phyloP scores from a whole-genome alignment of 2,113 vertebrate genomes.

The Campylorhamphus procurvoides region DNA sequence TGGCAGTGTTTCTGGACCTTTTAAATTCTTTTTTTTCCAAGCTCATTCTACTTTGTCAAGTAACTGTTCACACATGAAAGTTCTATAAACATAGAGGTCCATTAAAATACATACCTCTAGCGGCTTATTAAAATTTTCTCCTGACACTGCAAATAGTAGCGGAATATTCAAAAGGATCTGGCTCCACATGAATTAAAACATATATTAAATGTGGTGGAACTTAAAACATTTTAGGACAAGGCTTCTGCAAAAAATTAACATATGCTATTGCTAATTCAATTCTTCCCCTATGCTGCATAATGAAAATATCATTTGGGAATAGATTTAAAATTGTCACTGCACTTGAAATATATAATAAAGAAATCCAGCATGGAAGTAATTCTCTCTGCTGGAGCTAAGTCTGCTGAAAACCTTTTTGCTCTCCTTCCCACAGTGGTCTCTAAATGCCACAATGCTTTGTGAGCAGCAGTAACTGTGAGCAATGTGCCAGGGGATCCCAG shows the following conservation, averaged over 20 bases:
- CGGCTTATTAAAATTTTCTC: neutral
- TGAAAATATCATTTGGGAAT: neutral
- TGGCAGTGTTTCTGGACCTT: neutral
- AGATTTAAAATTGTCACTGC: neutral
- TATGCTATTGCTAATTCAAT: neutral
- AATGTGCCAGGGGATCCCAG: slow-evolving; percentile 81
- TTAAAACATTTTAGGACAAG: neutral
- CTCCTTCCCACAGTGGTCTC: slow-evolving; percentile 76
- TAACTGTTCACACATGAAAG: neutral
- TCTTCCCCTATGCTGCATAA: neutral
- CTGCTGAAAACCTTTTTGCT: neutral
- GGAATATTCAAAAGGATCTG: neutral
- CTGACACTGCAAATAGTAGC: neutral
- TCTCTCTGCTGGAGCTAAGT: neutral
- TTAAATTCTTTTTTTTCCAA: neutral
- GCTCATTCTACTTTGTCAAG: neutral
- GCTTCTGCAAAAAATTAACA: neutral
- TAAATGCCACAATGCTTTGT: slow-evolving; percentile 84
- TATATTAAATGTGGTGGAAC: neutral
- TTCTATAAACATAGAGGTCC: neutral
- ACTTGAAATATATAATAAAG: neutral
- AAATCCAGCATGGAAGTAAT: neutral
- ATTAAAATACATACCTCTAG: neutral
- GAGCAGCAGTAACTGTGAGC: slow-evolving; percentile 81
- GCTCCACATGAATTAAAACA: neutral